phyloP scores from a whole-genome alignment of 2,888 invertebrate genomes.

The Lamproptera curius region DNA sequence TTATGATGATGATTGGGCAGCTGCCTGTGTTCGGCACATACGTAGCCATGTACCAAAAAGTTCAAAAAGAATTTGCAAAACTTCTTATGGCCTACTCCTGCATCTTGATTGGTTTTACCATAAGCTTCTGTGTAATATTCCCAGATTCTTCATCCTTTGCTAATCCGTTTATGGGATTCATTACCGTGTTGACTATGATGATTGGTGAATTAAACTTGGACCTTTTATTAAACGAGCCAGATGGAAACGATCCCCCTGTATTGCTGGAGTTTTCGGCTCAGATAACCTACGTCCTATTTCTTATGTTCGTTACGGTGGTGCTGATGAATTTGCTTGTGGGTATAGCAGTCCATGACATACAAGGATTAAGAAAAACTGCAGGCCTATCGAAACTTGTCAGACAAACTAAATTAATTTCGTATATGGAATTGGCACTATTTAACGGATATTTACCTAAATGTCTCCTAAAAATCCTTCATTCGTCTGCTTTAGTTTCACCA shows the following conservation, averaged over 20 bases:
- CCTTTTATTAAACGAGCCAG: constrained; percentile 85
- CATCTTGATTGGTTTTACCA: constrained; percentile 90
- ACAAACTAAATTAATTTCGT: constrained; percentile 91
- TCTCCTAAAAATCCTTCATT: constrained; percentile 84
- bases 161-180: constrained; percentile 90
- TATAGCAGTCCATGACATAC: constrained; percentile 92
- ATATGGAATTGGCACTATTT: constrained; percentile 89
- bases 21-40: constrained; percentile 92
- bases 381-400: constrained; percentile 89
- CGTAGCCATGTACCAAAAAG: constrained; percentile 93
- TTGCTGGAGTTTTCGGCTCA: constrained; percentile 89
- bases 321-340: constrained; percentile 92
- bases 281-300: constrained; percentile 87
- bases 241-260: constrained; percentile 86
- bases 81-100: constrained; percentile 92
- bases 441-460: constrained; percentile 88
- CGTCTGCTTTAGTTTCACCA: constrained; percentile 88
- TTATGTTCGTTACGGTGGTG: constrained; percentile 90
- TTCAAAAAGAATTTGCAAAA: constrained; percentile 91
- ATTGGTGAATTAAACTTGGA: constrained; percentile 90
- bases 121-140: constrained; percentile 93
- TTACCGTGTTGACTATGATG: constrained; percentile 93
- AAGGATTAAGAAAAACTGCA: constrained; percentile 90
- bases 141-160: constrained; percentile 89
- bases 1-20: constrained; percentile 95